A percentile compares a stretch with the other conserved stretches of the same genome.
Conservation (phyloP, 2,888 invertebrate genomes). For the Chrysopilus asiliformis region DNA sequence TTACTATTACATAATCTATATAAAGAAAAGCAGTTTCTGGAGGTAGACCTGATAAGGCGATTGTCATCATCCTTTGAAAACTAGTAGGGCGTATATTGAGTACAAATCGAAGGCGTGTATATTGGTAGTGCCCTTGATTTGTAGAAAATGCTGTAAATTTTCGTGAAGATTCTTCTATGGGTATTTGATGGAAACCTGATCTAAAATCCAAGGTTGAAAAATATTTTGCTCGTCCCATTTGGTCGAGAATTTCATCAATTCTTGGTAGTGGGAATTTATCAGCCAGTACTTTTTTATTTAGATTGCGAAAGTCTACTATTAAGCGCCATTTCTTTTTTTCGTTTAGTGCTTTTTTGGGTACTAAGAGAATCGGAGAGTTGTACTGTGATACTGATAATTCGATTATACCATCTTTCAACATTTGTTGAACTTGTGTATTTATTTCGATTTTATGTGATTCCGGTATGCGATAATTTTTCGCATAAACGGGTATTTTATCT, state of each 20-base stretch:
- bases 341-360: constrained; percentile 8
- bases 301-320: constrained; percentile 9
- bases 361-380: constrained; percentile 8
- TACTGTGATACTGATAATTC: constrained; percentile 8
- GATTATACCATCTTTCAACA: constrained; percentile 5
- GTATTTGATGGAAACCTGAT: constrained; percentile 6
- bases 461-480: constrained; percentile 1
- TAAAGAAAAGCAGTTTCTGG: constrained; percentile 16
- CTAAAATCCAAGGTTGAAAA: no score
- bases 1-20: constrained; percentile 19
- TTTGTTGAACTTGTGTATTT: constrained; percentile 1
- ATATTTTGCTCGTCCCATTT: no score
- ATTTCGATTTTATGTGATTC: not conserved
- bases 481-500: constrained; percentile 1
- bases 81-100: no score
- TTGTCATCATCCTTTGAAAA: no score
- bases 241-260: no score
- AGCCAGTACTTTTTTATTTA: constrained; percentile 6
- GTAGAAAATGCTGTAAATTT: no score
- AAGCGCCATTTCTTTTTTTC: constrained; percentile 7
- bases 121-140: no score
- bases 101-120: no score
- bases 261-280: no score
- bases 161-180: no score
- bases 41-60: constrained; percentile 17